Base-by-base conservation (phyloP, 2,113 vertebrate species). In the Dipodomys merriami region DNA sequence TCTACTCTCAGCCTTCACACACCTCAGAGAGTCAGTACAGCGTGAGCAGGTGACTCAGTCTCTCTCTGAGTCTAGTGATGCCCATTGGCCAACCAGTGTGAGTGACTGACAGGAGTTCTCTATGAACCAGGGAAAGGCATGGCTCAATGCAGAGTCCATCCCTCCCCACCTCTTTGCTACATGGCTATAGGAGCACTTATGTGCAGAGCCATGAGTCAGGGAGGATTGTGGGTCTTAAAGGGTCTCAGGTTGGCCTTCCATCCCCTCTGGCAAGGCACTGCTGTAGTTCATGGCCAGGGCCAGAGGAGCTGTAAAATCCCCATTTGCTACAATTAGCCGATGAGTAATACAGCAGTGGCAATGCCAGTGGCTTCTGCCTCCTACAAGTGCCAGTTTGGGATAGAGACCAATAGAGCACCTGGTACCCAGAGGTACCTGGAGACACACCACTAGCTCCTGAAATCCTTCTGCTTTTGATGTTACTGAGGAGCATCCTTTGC, bases 291-390 rank as follows among this genome's bases (percentile, higher is more conserved):
- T 39, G 53, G 88, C 6, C 49, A 90, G 93, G 90, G 72, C 93
- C 83, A 0, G 23, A 85, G 94, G 94, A 96, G 83, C 92, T 33
- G 18, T 96, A 94, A 95, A 96, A 93, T 88, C 76, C 86, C 89
- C 91, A 94, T 92, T 92, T 96, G 88, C 95, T 88, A 78, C 86
- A 96, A 92, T 97, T 95, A 97, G 88, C 88, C 80, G 76, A 94
- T 96, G 95, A 96, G 60, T 86, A 91, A 96, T 93, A 88, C 12
- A 80, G 39, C 29, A 2, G 57, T 23, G 78, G 74, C 85, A 74
- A 92, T 71, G 5, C 74, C 60, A 22, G 89, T 1, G 10, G 92
- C 81, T 82, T 83, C 82, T 74, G 76, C 57, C 33, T 83, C 86
- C 60, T 7, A 3, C 7, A 30, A 92, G 69, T 18, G 22, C 46